Evolutionary conservation across 2,797 vertebrate genomes (phyloP), one percentile per base, ranked within the genome.

Genomic region (Hoplostethus mediterraneus): DNA sequence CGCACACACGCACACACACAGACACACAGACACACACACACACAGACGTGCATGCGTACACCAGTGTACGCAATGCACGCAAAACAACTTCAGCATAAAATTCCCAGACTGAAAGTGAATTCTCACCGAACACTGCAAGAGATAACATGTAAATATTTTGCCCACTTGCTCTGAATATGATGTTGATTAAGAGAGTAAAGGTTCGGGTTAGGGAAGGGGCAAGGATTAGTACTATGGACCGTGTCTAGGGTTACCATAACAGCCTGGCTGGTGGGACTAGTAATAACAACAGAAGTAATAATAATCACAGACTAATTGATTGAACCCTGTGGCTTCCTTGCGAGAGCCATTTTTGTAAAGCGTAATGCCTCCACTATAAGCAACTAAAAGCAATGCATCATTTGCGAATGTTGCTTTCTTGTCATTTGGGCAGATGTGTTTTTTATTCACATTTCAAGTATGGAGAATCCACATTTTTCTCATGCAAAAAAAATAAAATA

Each of bases 111-210:
- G 84, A 83, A 86, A 87, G 73, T 72, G 59, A 83, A 81, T 87
- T 87, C 88, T 89, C 85, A 67, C 63, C 76, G 86, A 93, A 83
- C 75, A 73, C 88, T 65, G 80, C 52, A 0, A 90, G 85, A 86
- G 92, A 93, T 90, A 93, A 90, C 90, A 90, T 85, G 91, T 92
- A 83, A 93, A 95, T 94, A 94, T 94, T 93, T 94, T 91, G 90
- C 92, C 91, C 94, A 89, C 89, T 91, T 90, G 90, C 86, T 81
- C 80, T 21, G 83, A 92, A 93, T 93, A 94, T 94, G 94, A 95
- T 93, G 91, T 95, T 95, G 94, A 95, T 95, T 94, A 95, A 95
- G 91, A 93, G 94, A 94, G 92, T 94, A 95, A 94, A 94, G 95
- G 94, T 95, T 93, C 85, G 90, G 94, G 95, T 95, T 92, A 93